phyloP scores from a whole-genome alignment of 2,113 vertebrate species.

The Engraulis encrasicolus region DNA sequence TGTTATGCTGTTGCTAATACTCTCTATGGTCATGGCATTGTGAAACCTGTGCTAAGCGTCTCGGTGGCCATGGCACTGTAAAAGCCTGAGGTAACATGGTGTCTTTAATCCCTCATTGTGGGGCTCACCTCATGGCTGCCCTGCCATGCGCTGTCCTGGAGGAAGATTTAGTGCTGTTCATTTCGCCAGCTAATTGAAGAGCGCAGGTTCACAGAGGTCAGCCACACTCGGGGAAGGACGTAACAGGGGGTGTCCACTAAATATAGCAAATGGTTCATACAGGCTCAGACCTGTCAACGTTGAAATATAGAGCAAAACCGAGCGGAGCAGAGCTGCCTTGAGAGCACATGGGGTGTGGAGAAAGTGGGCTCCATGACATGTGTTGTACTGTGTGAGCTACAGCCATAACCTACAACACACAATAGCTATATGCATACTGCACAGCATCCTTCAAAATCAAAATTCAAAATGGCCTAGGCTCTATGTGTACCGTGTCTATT shows the following conservation, averaged over 20 bases:
- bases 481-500: not conserved
- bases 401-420: not conserved
- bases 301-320: constrained; percentile 44
- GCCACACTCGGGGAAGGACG: constrained; percentile 44
- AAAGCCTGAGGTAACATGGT: constrained; percentile 66
- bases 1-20: not conserved
- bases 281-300: constrained; percentile 43
- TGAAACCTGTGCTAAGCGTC: constrained; percentile 66
- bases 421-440: not conserved
- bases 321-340: constrained; percentile 12
- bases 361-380: not conserved
- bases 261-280: constrained; percentile 53
- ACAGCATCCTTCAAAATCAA: not conserved
- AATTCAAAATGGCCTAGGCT: too few relatives aligned
- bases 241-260: constrained; percentile 33
- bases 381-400: not conserved
- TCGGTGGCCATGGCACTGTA: constrained; percentile 60
- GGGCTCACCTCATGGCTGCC: constrained; percentile 62
- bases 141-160: constrained; percentile 61
- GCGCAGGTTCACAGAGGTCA: constrained; percentile 64
- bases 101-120: constrained; percentile 67
- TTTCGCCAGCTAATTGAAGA: constrained; percentile 74
- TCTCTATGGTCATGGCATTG: constrained; percentile 48
- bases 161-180: constrained; percentile 72
- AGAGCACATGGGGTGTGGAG: not conserved